Evolutionary conservation across 2,797 vertebrate species (phyloP), one percentile per base, ranked within the genome.

Genomic region (Eleutherodactylus coqui): DNA sequence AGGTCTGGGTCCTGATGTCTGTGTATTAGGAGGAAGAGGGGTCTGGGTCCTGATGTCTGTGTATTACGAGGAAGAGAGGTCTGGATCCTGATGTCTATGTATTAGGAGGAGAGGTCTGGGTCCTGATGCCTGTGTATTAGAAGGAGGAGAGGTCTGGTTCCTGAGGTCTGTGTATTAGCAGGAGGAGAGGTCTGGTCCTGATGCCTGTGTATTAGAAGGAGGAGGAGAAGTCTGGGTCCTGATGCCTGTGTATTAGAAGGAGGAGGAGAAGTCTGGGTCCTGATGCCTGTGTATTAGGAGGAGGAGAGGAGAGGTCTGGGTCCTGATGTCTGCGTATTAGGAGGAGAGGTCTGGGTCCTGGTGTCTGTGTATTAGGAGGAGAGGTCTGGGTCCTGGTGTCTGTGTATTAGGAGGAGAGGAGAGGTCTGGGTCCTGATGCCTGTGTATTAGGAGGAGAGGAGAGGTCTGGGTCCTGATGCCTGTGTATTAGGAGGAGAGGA

Each of bases 11-110:
- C 34, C 53, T 78, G 76, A 78, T 78, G 53, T 41, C 76, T 78
- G 53, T 78, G 76, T 78, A 78, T 78, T 78, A 79, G 34, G 76
- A 58, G 34, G 75, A n/a, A n/a, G n/a, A n/a, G 76, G 36, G 17
- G 32, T 4, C 51, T 60, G 53, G 10, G 76, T 36, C 34, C 76
- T 27, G 55, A 79, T 62, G 55, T 45, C 55, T 79, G 55, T 79
- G 53, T 79, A 62, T 79, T 60, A 62, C 36, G 76, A 60, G 36
- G 76, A 55, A 21, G 36, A 76, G 76, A 78, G 34, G 34, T 16
- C 58, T 67, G 41, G 24, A 41, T 47, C 41, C 78, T 47, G 17
- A 80, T 80, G 41, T 34, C 58, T 55, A 24, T 55, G 53, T 55
- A 55, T 55, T 55, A 55, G 53, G 53, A 55, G 53, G 24, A 55